phyloP scores from a whole-genome alignment of 1,140 invertebrate species.

The Drosophila punjabiensis region DNA sequence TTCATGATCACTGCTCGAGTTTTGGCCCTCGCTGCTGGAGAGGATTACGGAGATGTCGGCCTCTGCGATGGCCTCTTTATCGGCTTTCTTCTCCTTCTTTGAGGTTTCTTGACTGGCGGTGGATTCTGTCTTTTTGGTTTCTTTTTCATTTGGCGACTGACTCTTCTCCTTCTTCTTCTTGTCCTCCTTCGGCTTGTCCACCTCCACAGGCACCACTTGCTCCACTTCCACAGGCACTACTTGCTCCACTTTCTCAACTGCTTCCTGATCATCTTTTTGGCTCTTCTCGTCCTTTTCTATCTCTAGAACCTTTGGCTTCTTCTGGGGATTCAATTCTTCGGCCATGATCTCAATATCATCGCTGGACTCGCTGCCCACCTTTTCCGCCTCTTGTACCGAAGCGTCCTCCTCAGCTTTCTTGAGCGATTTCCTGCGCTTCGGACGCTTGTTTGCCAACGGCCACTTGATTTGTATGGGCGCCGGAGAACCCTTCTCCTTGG shows the following conservation, averaged over 20 bases:
- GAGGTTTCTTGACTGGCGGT: background rate
- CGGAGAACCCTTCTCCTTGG: constrained; percentile 7
- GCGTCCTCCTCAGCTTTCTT: constrained; percentile 26
- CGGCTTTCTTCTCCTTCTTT: background rate
- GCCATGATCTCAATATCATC: constrained; percentile 67
- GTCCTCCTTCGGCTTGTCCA: background rate
- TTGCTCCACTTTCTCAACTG: background rate
- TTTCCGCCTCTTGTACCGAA: background rate
- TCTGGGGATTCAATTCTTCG: constrained; percentile 64
- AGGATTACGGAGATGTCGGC: constrained; percentile 38
- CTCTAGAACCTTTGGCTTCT: constrained; percentile 45
- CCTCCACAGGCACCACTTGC: background rate
- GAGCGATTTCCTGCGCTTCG: constrained; percentile 66
- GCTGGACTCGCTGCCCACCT: constrained; percentile 52
- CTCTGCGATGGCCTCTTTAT: background rate
- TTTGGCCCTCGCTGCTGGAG: constrained; percentile 53
- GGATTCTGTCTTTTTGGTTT: background rate
- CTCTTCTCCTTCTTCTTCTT: background rate
- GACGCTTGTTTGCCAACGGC: constrained; percentile 67
- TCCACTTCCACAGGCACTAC: background rate
- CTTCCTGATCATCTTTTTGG: background rate
- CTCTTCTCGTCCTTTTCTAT: background rate
- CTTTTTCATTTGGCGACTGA: background rate
- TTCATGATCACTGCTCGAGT: constrained; percentile 47
- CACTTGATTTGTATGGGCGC: constrained; percentile 70